Conservation (phyloP, 2,888 invertebrate genomes). For the Nasonia oneida region DNA sequence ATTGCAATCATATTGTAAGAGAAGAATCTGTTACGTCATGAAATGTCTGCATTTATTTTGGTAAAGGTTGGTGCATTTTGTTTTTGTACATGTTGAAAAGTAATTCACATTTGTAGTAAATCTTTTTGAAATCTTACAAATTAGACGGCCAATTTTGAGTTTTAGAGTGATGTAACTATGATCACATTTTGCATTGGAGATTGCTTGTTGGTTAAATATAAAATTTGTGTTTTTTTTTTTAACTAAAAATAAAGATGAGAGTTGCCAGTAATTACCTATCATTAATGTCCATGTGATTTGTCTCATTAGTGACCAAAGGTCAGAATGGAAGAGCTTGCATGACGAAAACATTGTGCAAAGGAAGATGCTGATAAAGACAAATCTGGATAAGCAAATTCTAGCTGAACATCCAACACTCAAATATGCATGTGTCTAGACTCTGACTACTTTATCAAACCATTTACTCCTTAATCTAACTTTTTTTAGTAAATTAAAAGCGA, state of each 20-base stretch:
- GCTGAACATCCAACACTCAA: constrained; percentile 1
- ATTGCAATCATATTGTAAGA: neutral
- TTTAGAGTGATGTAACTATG: neutral
- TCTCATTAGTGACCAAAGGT: constrained; percentile 26
- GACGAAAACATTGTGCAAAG: constrained; percentile 21
- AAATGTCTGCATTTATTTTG: neutral
- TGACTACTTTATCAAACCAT: constrained; percentile 31
- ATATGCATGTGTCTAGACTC: constrained; percentile 38
- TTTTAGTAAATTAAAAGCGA: constrained; percentile 26
- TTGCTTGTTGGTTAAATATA: neutral
- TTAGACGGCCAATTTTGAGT: neutral
- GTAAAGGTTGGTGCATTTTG: neutral
- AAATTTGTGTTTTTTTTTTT: neutral
- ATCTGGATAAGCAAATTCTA: constrained; percentile 28
- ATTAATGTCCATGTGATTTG: constrained; percentile 19
- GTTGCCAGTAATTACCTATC: constrained; percentile 15
- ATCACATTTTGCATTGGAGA: neutral
- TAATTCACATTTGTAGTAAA: neutral
- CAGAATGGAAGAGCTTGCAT: constrained; percentile 3
- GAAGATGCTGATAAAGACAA: constrained; percentile 1
- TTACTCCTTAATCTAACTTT: constrained; percentile 33
- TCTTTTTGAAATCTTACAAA: neutral
- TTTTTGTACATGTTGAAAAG: neutral
- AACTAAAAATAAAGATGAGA: neutral
- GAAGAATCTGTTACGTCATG: neutral